Evolutionary conservation across 2,888 invertebrate genomes (phyloP), one percentile per base, ranked within the genome.

Genomic region (Pogonocherus hispidulus): DNA sequence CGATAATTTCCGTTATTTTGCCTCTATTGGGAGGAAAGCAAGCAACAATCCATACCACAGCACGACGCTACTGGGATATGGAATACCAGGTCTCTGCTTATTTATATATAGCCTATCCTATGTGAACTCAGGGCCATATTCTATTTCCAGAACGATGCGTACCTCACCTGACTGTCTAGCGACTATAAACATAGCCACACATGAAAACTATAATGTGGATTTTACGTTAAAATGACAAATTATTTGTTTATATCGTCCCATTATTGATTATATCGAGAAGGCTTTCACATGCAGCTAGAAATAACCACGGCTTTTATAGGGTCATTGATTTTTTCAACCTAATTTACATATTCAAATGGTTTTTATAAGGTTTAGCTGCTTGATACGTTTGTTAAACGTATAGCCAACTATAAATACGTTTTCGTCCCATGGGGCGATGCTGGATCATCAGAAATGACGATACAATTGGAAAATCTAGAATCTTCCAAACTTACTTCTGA

Each of bases 161-260:
- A 76, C 78, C 78, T 78, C 79, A 79, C 79, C 79, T 80, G 78
- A 78, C 76, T 76, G 78, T 79, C 79, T 80, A 79, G 77, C 76
- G 63, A 57, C 70, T 63, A 69, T 62, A 59, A 59, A 59, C 63
- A 51, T 27, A 47, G 63, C 52, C n/a, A 49, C 65, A 44, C 27
- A 44, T 59, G 55, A 66, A 56, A 57, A 44, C 59, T 59, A n/a
- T 59, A 59, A 44, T 52, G 44, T 52, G 46, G 55, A 60, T 69
- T 62, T 65, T 65, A 46, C 49, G 35, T 18, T 52, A 47, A 59
- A 59, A 49, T 59, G 59, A 59, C 47, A 59, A 47, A 59, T 59
- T 23, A 19, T 8, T 47, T 47, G 23, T 41, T 41, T 41, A 41
- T 41, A 41, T 5, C 41, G n/a, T 41, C 16, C 41, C 5, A 4